Evolutionary conservation across 1,140 invertebrate genomes (phyloP).

Genomic region (Varroa destructor): DNA sequence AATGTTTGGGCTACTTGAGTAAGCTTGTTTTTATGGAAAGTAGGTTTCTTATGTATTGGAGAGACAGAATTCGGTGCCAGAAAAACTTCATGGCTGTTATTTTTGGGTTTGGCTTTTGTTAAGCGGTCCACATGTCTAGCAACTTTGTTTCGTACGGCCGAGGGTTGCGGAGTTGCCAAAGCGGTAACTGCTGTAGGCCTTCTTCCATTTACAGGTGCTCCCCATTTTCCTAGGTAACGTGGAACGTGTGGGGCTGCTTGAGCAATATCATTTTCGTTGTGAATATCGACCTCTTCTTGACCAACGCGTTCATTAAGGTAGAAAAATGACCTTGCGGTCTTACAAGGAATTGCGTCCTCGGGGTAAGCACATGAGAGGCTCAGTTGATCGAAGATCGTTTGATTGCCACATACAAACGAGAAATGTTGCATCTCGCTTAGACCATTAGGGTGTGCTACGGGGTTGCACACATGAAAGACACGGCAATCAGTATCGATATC

Average conservation of each 20-base stretch:
- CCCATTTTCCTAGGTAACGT: conserved; percentile 2
- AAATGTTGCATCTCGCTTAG: conserved; percentile 31
- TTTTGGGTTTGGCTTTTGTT: neutral
- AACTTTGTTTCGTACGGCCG: neutral
- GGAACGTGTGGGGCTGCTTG: neutral
- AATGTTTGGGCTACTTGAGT: too few relatives aligned
- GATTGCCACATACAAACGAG: conserved; percentile 36
- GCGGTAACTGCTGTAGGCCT: neutral
- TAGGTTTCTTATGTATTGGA: too few relatives aligned
- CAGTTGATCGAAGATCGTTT: conserved; percentile 35
- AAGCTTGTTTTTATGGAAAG: too few relatives aligned
- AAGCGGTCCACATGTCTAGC: neutral
- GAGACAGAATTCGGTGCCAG: neutral
- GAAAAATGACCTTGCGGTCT: conserved; percentile 37
- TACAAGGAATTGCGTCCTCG: conserved; percentile 42
- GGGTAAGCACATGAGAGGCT: conserved; percentile 38
- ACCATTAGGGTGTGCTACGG: conserved; percentile 29
- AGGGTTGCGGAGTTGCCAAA: neutral
- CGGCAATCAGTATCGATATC: conserved; percentile 31
- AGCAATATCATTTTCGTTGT: conserved; percentile 12
- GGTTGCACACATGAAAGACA: conserved; percentile 32
- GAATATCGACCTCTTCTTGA: conserved; percentile 2
- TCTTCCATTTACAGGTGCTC: neutral
- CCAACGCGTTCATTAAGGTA: conserved; percentile 32
- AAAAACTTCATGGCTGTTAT: neutral